A percentile compares a stretch with the other conserved stretches of the same genome.
phyloP scores from a whole-genome alignment of 2,888 invertebrate species.

The Phortica magna region DNA sequence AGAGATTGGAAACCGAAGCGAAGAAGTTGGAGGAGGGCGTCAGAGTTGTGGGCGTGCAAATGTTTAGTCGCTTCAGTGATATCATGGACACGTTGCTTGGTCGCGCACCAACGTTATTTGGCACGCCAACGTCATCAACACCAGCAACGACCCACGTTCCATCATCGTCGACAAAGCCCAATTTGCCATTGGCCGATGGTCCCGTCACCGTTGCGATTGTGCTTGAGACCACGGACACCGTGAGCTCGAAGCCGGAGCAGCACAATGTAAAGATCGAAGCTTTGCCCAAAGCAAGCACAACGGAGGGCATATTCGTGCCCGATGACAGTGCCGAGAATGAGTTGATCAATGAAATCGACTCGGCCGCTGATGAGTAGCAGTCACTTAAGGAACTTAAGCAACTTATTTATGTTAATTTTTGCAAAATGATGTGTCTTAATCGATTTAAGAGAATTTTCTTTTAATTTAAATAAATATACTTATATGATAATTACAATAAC shows the following conservation, averaged over 20 bases:
- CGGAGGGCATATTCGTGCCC: not conserved
- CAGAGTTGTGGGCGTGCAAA: conserved; percentile 64
- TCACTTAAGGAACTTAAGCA: not conserved
- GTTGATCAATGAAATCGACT: conserved; percentile 43
- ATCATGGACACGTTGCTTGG: conserved; percentile 57
- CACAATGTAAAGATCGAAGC: conserved; percentile 36
- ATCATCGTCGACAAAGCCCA: too few species aligned
- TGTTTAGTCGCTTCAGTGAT: conserved; percentile 61
- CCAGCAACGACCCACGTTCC: not conserved
- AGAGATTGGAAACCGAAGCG: conserved; percentile 72
- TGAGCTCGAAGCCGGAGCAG: conserved; percentile 6
- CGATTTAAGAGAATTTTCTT: too few species aligned
- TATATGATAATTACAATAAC: too few species aligned
- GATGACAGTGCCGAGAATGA: conserved; percentile 36
- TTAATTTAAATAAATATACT: too few species aligned
- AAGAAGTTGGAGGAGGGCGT: conserved; percentile 71
- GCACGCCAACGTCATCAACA: not conserved
- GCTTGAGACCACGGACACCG: not conserved
- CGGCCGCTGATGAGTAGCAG: not conserved
- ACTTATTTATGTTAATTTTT: conserved; percentile 32
- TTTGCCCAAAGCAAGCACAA: not conserved
- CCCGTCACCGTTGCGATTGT: not conserved
- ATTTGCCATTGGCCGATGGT: not conserved
- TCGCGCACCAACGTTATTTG: not conserved
- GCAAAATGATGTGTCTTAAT: too few species aligned